Base-by-base conservation (phyloP, 2,797 vertebrate genomes). In the Myotis findleyi region DNA sequence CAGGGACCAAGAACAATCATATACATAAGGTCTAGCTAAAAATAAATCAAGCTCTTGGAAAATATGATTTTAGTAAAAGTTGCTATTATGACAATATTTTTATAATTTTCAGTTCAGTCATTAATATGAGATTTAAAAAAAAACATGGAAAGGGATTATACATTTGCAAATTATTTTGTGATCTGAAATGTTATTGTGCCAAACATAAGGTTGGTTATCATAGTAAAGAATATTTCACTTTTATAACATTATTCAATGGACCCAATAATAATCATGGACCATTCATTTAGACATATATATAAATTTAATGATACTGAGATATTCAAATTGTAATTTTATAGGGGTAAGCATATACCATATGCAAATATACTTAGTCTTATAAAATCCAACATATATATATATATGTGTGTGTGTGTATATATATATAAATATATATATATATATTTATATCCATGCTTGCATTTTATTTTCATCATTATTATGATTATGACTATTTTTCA, bases 161-260 rank as follows among this genome's bases (percentile, higher is more conserved):
- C 21, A 18, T 23, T 88, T 69, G 66, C 6, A 91, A 76, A 94
- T 68, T 18, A 80, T 79, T 90, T 51, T 84, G 68, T 87, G 38
- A 72, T 88, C 36, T 95, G 41, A 94, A 95, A 62, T 96, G 95
- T 73, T 86, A 94, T 73, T 90, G 38, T 96, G 30, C 14, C 11
- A 92, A 80, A 91, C 17, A 64, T 71, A 76, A 86, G 14, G 33
- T 23, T 89, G 33, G 33, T 91, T 91, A 94, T 47, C 47, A 6
- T 38, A 72, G 55, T 30, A 87, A 90, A 89, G 36, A 86, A 87
- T 83, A 91, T 83, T 95, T 95, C 94, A 53, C 49, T 76, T 92
- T 72, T 79, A 68, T 84, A 66, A 92, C 6, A 87, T 64, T 81
- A 92, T 76, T 88, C 44, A 93, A 1, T 88, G 30, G 25, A 75